A percentile compares a stretch with the other conserved stretches of the same genome.
Evolutionary conservation across 2,888 invertebrate genomes (phyloP).

Genomic region (Drosophila nr. perissopoda): DNA sequence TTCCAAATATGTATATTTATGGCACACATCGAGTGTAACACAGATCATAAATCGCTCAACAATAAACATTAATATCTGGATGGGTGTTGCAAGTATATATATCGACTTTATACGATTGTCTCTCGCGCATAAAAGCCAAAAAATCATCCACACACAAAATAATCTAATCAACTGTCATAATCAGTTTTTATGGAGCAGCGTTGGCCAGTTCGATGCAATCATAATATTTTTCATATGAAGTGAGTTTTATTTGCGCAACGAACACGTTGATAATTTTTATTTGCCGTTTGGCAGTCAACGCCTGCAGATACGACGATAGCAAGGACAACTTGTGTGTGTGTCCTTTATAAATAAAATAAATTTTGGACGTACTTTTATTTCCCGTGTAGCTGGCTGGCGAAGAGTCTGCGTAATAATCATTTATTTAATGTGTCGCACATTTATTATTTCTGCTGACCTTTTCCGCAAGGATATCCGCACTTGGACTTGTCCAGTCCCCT

Average conservation of each 20-base stretch:
- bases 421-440: constrained; percentile 81
- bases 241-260: constrained; percentile 61
- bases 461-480: constrained; percentile 28
- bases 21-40: constrained; percentile 34
- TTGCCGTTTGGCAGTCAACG: constrained; percentile 50
- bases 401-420: constrained; percentile 76
- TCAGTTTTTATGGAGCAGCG: constrained; percentile 63
- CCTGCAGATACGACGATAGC: constrained; percentile 34
- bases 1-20: constrained; percentile 43
- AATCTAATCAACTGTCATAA: constrained; percentile 77
- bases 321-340: constrained; percentile 26
- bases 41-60: constrained; percentile 70
- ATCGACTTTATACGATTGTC: constrained; percentile 55
- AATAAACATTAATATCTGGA: constrained; percentile 61
- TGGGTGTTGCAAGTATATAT: constrained; percentile 32
- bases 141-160: constrained; percentile 43
- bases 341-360: constrained; percentile 74
- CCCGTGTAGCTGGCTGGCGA: constrained; percentile 27
- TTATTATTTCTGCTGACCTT: constrained; percentile 82
- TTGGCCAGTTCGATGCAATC: constrained; percentile 53
- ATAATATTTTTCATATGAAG: constrained; percentile 61
- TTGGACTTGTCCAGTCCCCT: constrained; percentile 37
- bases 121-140: constrained; percentile 51
- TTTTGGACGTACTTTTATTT: constrained; percentile 76
- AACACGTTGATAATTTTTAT: constrained; percentile 80